Conservation (phyloP, 2,888 invertebrate genomes). For the Callinectes sapidus region DNA sequence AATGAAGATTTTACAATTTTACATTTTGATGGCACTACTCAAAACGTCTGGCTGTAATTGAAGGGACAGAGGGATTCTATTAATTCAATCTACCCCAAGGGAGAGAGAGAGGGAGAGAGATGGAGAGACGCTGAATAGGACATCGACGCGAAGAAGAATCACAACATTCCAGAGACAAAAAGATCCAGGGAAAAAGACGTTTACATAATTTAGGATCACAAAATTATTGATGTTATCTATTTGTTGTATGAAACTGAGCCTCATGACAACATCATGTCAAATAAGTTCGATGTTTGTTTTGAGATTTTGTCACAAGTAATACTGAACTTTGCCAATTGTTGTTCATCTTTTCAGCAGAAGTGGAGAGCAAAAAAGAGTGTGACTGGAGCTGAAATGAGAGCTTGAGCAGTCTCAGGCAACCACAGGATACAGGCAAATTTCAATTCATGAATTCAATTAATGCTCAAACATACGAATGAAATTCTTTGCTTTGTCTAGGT, state of each 20-base stretch:
- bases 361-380: not conserved
- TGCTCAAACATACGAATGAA: too few species aligned
- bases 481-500: too few species aligned
- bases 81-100: not conserved
- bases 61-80: not conserved
- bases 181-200: not conserved
- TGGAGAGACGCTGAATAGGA: not conserved
- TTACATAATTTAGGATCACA: not conserved
- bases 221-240: not conserved
- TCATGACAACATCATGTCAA: not conserved
- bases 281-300: not conserved
- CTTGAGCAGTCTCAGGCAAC: not conserved
- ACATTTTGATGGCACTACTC: not conserved
- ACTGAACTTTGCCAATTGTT: not conserved
- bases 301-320: not conserved
- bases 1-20: not conserved
- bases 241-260: not conserved
- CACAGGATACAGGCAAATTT: too few species aligned
- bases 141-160: not conserved
- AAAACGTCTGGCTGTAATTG: not conserved
- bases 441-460: too few species aligned
- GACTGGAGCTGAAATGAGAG: not conserved
- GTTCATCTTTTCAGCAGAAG: not conserved
- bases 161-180: conserved; percentile 9
- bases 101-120: conserved; percentile 22